phyloP scores from a whole-genome alignment of 2,797 vertebrate species.

The Phataginus tricuspis region DNA sequence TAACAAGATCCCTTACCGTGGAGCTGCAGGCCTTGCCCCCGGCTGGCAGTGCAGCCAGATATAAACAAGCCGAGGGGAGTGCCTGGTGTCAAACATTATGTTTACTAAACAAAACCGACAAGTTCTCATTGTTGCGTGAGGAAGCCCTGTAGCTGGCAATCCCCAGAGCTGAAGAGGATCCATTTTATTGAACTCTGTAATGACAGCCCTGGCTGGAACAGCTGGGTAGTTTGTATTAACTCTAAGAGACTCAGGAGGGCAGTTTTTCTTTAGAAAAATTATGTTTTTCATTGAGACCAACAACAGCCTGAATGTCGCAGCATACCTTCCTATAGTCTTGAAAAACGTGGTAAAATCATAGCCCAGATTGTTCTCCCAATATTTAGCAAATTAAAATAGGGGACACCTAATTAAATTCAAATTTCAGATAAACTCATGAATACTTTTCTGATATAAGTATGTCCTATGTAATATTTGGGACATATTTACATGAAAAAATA shows the following conservation, averaged over 20 bases:
- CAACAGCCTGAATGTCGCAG: conserved; percentile 73
- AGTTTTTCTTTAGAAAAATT: conserved; percentile 86
- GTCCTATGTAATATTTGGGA: not conserved
- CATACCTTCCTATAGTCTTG: conserved; percentile 78
- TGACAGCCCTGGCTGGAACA: conserved; percentile 84
- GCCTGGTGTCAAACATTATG: conserved; percentile 83
- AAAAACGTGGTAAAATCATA: conserved; percentile 48
- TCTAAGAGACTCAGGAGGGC: conserved; percentile 84
- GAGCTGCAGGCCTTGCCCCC: conserved; percentile 71
- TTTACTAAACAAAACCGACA: conserved; percentile 88
- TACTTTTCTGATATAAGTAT: not conserved
- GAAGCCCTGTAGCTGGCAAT: conserved; percentile 79
- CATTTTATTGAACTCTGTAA: conserved; percentile 88
- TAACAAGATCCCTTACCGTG: conserved; percentile 66
- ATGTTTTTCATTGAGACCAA: conserved; percentile 84
- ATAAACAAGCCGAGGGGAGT: conserved; percentile 75
- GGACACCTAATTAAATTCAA: not conserved
- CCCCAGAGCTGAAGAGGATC: conserved; percentile 84
- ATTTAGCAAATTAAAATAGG: not conserved
- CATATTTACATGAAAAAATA: not conserved
- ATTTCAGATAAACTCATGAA: conserved; percentile 12
- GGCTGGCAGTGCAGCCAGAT: conserved; percentile 65
- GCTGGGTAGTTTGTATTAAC: conserved; percentile 86
- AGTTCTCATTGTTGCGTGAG: conserved; percentile 81
- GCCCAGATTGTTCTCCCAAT: not conserved